Evolutionary conservation across 2,888 invertebrate species (phyloP), one percentile per base, ranked within the genome.

Genomic region (Agapetus fuscipes): DNA sequence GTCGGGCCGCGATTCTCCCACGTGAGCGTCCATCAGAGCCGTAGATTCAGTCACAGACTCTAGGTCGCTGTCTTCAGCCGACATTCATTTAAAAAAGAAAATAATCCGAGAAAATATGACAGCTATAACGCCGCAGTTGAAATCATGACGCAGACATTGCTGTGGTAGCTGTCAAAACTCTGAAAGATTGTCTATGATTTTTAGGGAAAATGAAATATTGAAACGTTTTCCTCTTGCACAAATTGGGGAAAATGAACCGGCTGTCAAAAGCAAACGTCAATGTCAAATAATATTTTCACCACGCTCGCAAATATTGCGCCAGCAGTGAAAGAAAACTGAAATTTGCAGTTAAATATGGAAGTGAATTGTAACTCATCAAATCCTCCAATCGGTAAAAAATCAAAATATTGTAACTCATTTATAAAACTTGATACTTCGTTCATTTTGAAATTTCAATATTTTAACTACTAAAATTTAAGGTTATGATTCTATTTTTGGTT

Each of bases 1-100:
- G 51, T 72, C 72, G 40, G 71, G 64, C 50, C 72, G 70, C 50
- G 72, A 72, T 58, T 79, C 78, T 42, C 78, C 75, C 57, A 82
- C 80, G 71, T 86, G 85, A 57, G 80, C 84, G 72, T 86, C 86
- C 86, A 87, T 87, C 59, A 86, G 78, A 64, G 83, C 81, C 55
- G 84, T 84, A 53, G 74, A 77, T 72, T 87, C 86, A 58, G 78
- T 76, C 54, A 72, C 72, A 58, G 69, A 69, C 54, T 76, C 77
- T 59, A 25, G 36, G 33, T 43, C 43, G 38, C 43, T 43, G 15
- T 39, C 37, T 17, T 39, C 39, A 31, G 30, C 34, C 43, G 35
- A 39, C 43, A 43, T 43, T 43, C 35, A 43, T 43, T 39, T 15
- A 36, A 20, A 9, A 9, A 20, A 4, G 20, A 9, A 6, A 20